These are phyloP conservation scores for Leucophenga varia DNA, from an alignment of 1,140 invertebrate genomes.

Conservation along the genomic window DNA sequence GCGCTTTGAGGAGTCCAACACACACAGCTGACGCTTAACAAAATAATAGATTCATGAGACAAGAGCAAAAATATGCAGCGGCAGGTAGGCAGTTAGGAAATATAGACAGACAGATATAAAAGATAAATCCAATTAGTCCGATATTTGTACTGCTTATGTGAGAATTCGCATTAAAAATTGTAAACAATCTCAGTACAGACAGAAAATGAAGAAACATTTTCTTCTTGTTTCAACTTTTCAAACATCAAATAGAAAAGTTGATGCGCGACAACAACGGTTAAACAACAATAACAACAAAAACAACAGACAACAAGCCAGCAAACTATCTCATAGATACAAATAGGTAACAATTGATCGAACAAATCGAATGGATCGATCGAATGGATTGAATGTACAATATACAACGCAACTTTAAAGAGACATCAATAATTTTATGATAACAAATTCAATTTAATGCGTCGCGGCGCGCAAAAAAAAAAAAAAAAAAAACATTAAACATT, in stretches of 20 bases:
- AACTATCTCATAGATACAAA: constrained; percentile 32
- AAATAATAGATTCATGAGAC: too few species aligned
- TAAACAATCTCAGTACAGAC: constrained; percentile 54
- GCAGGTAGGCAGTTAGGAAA: too few species aligned
- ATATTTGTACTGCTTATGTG: constrained; percentile 57
- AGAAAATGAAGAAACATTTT: too few species aligned
- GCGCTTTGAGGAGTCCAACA: too few species aligned
- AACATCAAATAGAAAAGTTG: constrained; percentile 1
- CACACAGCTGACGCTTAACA: too few species aligned
- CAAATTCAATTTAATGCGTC: constrained; percentile 38
- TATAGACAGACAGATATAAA: background rate
- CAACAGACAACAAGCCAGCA: constrained; percentile 26
- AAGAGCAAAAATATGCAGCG: too few species aligned
- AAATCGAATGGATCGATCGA: too few species aligned
- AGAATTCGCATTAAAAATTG: constrained; percentile 55
- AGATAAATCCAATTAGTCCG: constrained; percentile 57
- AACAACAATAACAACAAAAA: too few species aligned
- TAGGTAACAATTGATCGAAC: too few species aligned
- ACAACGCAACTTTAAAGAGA: too few species aligned
- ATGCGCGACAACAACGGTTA: background rate
- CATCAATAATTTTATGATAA: constrained; percentile 57
- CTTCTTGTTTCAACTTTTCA: too few species aligned
- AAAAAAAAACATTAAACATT: constrained; percentile 1
- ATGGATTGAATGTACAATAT: too few species aligned
- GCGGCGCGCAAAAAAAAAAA: constrained; percentile 19